Evolutionary conservation across 2,888 invertebrate genomes (phyloP).

Genomic region (Tolmerus cingulatus): DNA sequence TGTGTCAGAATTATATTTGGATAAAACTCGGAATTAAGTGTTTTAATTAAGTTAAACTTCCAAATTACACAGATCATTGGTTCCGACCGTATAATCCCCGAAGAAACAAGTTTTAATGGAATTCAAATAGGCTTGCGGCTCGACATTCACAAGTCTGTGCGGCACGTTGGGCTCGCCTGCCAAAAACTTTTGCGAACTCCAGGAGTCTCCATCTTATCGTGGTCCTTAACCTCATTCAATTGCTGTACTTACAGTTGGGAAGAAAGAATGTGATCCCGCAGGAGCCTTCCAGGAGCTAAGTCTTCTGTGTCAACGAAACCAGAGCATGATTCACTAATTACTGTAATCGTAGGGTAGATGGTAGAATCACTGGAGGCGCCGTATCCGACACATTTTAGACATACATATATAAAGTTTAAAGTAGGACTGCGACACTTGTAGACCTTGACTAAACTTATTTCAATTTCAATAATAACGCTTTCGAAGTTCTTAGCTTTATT

Average conservation of each 20-base stretch:
- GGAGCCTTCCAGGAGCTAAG: not conserved
- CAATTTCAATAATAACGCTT: no score
- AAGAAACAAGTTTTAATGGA: conserved; percentile 39
- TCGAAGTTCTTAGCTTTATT: no score
- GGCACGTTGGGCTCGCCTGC: not conserved
- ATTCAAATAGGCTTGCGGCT: conserved; percentile 32
- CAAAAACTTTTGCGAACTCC: not conserved
- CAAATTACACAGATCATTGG: conserved; percentile 33
- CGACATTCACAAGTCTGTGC: not conserved
- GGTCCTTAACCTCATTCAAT: not conserved
- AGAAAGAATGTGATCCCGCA: not conserved
- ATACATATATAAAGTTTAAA: no score
- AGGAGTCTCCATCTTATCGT: not conserved
- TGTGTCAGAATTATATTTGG: conserved; percentile 9
- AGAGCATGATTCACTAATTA: not conserved
- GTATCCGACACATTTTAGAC: no score
- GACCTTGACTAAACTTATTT: no score
- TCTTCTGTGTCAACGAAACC: not conserved
- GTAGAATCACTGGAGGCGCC: not conserved
- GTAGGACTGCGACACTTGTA: no score
- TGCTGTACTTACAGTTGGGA: not conserved
- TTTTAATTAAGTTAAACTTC: conserved; percentile 19
- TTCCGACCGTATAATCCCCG: conserved; percentile 6
- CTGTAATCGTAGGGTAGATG: not conserved
- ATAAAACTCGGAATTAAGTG: conserved; percentile 15